Conservation (phyloP, 2,113 vertebrate genomes). For the Campylomormyrus numenius region DNA sequence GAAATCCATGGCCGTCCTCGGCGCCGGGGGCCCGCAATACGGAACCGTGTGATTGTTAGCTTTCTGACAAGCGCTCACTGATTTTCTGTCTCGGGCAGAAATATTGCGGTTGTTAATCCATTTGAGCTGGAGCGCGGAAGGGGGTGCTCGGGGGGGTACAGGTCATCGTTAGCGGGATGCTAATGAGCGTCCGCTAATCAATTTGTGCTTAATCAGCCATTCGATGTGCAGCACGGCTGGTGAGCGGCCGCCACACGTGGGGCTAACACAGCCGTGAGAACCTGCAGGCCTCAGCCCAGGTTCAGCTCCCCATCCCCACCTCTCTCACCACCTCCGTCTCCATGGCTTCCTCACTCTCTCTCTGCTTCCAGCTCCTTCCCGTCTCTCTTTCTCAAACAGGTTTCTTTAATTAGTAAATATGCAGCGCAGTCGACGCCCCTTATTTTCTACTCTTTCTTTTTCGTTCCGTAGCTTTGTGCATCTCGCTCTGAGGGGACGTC, state of each 20-base stretch:
- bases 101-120: constrained; percentile 59
- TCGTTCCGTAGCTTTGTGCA: neutral
- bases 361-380: neutral
- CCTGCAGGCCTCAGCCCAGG: constrained; percentile 54
- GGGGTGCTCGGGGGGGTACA: constrained; percentile 36
- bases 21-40: constrained; percentile 40
- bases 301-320: constrained; percentile 36
- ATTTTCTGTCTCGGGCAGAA: constrained; percentile 61
- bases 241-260: constrained; percentile 42
- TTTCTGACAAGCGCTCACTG: constrained; percentile 59
- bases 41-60: constrained; percentile 48
- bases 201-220: constrained; percentile 76
- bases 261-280: constrained; percentile 46
- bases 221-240: constrained; percentile 55
- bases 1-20: constrained; percentile 29
- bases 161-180: constrained; percentile 72
- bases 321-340: neutral
- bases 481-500: neutral
- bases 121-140: constrained; percentile 48
- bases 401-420: neutral
- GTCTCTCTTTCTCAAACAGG: neutral
- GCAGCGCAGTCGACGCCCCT: too few relatives aligned
- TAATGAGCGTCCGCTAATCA: constrained; percentile 76
- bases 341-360: neutral
- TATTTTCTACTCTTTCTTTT: neutral